phyloP scores from a whole-genome alignment of 2,888 invertebrate species.

The Polyploca ridens region DNA sequence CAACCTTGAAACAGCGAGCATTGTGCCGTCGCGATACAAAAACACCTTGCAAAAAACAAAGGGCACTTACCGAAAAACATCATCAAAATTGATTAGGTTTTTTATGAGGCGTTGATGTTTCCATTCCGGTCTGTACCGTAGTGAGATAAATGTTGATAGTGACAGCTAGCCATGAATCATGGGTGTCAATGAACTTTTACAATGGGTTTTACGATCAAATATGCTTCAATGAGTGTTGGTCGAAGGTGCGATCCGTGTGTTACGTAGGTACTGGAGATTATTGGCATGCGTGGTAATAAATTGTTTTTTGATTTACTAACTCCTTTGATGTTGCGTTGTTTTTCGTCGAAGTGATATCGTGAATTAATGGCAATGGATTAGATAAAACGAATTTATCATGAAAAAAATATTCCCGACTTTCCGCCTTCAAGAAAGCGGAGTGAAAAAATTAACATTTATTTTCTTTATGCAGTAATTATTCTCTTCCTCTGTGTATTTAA shows the following conservation, averaged over 20 bases:
- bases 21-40: constrained; percentile 33
- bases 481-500: no score
- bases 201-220: constrained; percentile 49
- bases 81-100: constrained; percentile 67
- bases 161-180: constrained; percentile 31
- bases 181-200: constrained; percentile 53
- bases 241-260: neutral
- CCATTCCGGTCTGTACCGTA: constrained; percentile 40
- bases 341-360: constrained; percentile 13
- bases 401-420: neutral
- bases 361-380: neutral
- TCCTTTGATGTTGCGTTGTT: constrained; percentile 21
- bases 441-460: no score
- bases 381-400: neutral
- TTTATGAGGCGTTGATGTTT: constrained; percentile 43
- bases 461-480: no score
- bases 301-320: constrained; percentile 39
- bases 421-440: no score
- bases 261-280: neutral
- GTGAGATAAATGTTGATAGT: constrained; percentile 54
- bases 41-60: constrained; percentile 61
- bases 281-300: constrained; percentile 15
- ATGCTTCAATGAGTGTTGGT: neutral
- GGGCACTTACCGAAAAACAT: constrained; percentile 62
- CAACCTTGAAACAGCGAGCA: constrained; percentile 41